Conservation (phyloP, 2,113 vertebrate genomes). For the Sinocyclocheilus maitianheensis region DNA sequence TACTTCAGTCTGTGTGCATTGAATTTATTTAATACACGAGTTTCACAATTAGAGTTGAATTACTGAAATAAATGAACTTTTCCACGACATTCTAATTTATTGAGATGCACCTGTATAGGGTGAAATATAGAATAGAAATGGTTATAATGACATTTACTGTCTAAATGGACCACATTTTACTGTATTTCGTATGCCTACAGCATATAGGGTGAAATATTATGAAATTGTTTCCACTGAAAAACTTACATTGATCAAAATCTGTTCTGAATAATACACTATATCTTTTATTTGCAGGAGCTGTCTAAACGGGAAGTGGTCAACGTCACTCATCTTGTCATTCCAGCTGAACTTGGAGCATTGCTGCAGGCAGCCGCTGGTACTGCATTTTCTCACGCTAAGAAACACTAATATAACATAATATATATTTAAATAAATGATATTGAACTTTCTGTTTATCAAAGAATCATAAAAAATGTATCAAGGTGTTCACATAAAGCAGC, state of each 20-base stretch:
- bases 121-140: constrained; percentile 66
- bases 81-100: too few relatives aligned
- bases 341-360: constrained; percentile 85
- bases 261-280: background rate
- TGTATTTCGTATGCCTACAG: background rate
- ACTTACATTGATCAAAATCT: background rate
- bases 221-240: background rate
- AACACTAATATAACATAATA: background rate
- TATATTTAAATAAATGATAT: background rate
- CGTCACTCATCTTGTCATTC: constrained; percentile 90
- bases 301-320: constrained; percentile 89
- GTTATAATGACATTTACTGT: constrained; percentile 61
- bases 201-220: background rate
- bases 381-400: background rate
- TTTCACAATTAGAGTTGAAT: too few relatives aligned
- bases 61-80: too few relatives aligned
- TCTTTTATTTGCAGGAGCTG: constrained; percentile 80
- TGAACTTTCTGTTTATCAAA: background rate
- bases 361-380: constrained; percentile 80
- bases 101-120: background rate
- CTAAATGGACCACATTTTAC: constrained; percentile 14
- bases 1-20: too few relatives aligned
- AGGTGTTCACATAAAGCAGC: too few relatives aligned
- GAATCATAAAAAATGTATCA: too few relatives aligned
- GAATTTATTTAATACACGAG: too few relatives aligned